Evolutionary conservation across 2,888 invertebrate species (phyloP), one percentile per base, ranked within the genome.

Genomic region (Cataglyphis livida): DNA sequence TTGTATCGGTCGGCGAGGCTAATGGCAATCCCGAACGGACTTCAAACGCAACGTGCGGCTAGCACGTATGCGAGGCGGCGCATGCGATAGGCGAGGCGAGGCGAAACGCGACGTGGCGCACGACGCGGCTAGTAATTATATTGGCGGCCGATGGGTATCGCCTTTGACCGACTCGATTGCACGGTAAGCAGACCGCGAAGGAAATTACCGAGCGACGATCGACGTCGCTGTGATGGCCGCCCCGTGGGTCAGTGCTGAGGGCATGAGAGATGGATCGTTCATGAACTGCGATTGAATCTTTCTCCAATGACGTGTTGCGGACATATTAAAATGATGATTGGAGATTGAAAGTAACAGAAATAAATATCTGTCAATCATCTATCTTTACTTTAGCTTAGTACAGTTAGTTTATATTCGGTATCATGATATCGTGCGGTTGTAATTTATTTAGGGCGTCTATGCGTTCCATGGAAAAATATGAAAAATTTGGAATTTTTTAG

Each of bases 111-210:
- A 86, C 89, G 87, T 89, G 85, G 90, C 88, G 88, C 88, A 90
- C 85, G 78, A 70, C 66, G 85, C 76, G 87, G 73, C 84, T 79
- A 88, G 90, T 93, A 93, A 93, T 93, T 93, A 93, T 92, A 93
- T 93, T 91, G 93, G 91, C 89, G 91, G 90, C 90, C 90, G 92
- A 92, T 92, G 91, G 91, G 89, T 89, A 90, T 91, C 91, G 91
- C 92, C 93, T 93, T 93, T 93, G 93, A 93, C 91, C 92, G 90
- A 90, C 88, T 90, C 92, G 91, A 92, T 92, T 92, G 92, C 90
- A 90, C 90, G 90, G 90, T 89, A 93, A 92, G 92, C 92, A 91
- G 87, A 91, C 90, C 92, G 87, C 90, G 91, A 88, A 92, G 91
- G 90, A 92, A 93, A 93, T 93, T 92, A 90, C 89, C 82, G 81